These are phyloP conservation scores for Heliconius erato DNA, from an alignment of 2,888 invertebrate species.

Conservation along the genomic window DNA sequence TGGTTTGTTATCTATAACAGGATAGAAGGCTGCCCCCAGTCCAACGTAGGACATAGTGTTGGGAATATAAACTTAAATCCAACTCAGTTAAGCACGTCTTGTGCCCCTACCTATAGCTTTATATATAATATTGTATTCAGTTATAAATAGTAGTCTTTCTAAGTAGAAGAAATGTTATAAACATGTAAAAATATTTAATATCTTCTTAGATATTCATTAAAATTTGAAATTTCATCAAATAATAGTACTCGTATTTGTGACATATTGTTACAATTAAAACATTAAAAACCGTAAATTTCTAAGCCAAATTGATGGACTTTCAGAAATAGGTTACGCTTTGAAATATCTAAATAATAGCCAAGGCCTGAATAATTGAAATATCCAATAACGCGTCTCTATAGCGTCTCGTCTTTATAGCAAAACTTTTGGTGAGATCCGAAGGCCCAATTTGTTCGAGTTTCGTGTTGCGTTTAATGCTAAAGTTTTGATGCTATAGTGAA, in stretches of 20 bases:
- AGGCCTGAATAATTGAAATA: constrained; percentile 43
- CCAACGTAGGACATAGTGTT: too few species aligned
- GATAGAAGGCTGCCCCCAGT: too few species aligned
- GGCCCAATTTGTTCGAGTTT: constrained; percentile 30
- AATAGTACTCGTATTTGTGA: not conserved
- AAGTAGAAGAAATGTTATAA: too few species aligned
- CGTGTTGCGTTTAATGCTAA: constrained; percentile 21
- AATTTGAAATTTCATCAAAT: not conserved
- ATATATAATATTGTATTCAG: too few species aligned
- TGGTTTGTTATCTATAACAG: too few species aligned
- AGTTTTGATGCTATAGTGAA: constrained; percentile 28
- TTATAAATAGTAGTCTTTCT: too few species aligned
- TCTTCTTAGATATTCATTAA: not conserved
- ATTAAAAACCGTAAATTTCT: not conserved
- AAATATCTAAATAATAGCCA: constrained; percentile 34
- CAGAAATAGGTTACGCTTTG: constrained; percentile 15
- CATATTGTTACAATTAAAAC: not conserved
- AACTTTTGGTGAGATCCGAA: constrained; percentile 31
- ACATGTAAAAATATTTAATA: too few species aligned
- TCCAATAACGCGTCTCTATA: constrained; percentile 24
- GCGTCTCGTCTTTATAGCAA: constrained; percentile 33
- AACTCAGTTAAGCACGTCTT: too few species aligned
- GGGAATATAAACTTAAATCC: too few species aligned
- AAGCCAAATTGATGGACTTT: not conserved
- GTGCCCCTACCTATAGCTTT: too few species aligned